Evolutionary conservation across 2,888 invertebrate genomes (phyloP), one percentile per base, ranked within the genome.

Genomic region (Entomobrya proxima): DNA sequence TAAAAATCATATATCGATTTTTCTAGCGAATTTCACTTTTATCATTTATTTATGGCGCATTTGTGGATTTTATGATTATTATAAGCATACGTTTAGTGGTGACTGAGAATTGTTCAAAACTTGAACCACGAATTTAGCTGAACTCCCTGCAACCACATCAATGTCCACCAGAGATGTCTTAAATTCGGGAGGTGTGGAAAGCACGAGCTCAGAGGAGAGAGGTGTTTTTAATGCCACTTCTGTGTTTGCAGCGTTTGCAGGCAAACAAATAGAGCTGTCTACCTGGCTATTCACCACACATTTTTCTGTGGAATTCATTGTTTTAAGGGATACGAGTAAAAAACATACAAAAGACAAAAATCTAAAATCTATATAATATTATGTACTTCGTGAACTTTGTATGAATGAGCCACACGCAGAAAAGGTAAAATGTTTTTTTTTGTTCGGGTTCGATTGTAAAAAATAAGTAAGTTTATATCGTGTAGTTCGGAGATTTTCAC

Each of bases 281-380:
- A 81, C 74, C 61, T 81, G 72, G 61, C 24, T 47, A 13, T n/a
- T 75, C 64, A 82, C 55, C 52, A 82, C 75, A 77, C 72, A 85
- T 50, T 85, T 85, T 74, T 85, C 79, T 78, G 72, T 79, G 13
- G 85, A 85, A 85, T 78, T 74, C 85, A 85, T 85, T 78, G 83
- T 83, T 83, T 83, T 81, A 32, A 40, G 35, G 44, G 64, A 69
- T 15, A 27, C 35, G 18, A 32, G 35, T 67, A 67, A 79, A 79
- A 79, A 47, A 67, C 50, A 67, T 35, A 37, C 50, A 79, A 18
- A 69, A 69, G 47, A 30, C n/a, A 44, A 9, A 69, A 13, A n/a
- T n/a, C n/a, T n/a, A 67, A 67, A 18, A n/a, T 69, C 40, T 67
- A 40, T 67, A 67, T 44, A 69, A n/a, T 15, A n/a, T n/a, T n/a